A percentile compares a stretch with the other conserved stretches of the same genome.
Evolutionary conservation across 2,888 invertebrate genomes (phyloP).

Genomic region (Autographa pulchrina): DNA sequence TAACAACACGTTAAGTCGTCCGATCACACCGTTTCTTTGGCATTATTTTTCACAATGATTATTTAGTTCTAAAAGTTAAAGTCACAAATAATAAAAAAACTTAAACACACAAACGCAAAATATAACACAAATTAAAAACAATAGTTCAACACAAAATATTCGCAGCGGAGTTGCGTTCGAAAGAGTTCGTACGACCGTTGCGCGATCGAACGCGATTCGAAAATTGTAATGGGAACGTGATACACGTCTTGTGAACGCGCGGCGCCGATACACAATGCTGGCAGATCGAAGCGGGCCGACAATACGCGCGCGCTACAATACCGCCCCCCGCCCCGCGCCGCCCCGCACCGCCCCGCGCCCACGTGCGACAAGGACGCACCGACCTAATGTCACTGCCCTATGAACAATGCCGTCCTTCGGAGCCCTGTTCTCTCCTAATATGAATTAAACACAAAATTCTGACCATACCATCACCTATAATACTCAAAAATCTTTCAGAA

Average conservation of each 20-base stretch:
- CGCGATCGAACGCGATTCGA: conserved; percentile 78
- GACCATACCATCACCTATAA: conserved; percentile 36
- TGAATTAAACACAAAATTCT: conserved; percentile 70
- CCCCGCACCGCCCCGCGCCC: conserved; percentile 75
- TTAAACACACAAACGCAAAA: conserved; percentile 62
- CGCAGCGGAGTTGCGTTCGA: conserved; percentile 68
- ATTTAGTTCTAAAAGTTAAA: conserved; percentile 63
- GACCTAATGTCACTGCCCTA: conserved; percentile 89
- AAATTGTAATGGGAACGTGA: conserved; percentile 69
- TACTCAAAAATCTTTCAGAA: conserved; percentile 31
- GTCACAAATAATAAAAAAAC: conserved; percentile 70
- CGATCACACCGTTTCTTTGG: conserved; percentile 84
- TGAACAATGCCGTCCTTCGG: conserved; percentile 86
- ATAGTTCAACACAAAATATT: conserved; percentile 74
- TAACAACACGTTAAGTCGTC: conserved; percentile 76
- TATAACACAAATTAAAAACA: conserved; percentile 70
- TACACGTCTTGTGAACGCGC: conserved; percentile 79
- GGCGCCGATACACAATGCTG: conserved; percentile 86
- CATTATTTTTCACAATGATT: conserved; percentile 75
- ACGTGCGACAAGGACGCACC: conserved; percentile 88
- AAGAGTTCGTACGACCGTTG: conserved; percentile 70
- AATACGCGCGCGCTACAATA: conserved; percentile 89
- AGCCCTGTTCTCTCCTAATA: conserved; percentile 63
- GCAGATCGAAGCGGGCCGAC: conserved; percentile 88
- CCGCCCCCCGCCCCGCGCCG: conserved; percentile 82